Conservation (phyloP, 2,797 vertebrate genomes). For the Sphenodon punctatus region DNA sequence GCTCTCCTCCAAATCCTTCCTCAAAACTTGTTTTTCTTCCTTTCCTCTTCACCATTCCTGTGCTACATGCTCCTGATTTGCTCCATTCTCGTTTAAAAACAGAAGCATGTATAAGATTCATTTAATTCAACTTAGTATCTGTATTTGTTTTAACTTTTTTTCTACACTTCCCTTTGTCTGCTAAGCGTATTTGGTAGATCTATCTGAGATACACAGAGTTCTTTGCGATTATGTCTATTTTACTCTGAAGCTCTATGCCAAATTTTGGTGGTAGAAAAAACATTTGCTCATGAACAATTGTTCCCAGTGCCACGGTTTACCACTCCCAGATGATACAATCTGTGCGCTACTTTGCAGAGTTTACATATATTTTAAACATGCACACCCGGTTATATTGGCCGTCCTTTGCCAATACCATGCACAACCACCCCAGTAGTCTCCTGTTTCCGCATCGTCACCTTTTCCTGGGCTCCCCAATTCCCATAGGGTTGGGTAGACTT, state of each 20-base stretch:
- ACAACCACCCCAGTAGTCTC: no score
- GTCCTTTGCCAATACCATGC: no score
- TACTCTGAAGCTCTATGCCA: not conserved
- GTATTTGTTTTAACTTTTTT: not conserved
- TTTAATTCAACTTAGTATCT: not conserved
- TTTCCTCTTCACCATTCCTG: not conserved
- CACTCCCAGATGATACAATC: not conserved
- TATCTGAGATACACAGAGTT: not conserved
- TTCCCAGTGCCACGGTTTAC: no score
- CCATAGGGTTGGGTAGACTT: no score
- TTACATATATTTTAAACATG: not conserved
- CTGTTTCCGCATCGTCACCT: no score
- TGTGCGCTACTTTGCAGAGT: no score
- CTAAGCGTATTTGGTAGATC: not conserved
- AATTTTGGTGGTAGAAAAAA: fast-evolving
- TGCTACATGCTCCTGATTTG: not conserved
- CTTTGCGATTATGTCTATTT: not conserved
- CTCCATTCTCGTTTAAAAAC: not conserved
- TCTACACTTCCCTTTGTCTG: not conserved
- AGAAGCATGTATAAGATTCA: not conserved
- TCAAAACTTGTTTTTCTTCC: not conserved
- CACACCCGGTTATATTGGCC: no score
- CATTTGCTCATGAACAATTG: no score
- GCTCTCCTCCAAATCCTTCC: not conserved
- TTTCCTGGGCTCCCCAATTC: no score